phyloP scores from a whole-genome alignment of 2,113 vertebrate genomes.

The Cairina moschata region DNA sequence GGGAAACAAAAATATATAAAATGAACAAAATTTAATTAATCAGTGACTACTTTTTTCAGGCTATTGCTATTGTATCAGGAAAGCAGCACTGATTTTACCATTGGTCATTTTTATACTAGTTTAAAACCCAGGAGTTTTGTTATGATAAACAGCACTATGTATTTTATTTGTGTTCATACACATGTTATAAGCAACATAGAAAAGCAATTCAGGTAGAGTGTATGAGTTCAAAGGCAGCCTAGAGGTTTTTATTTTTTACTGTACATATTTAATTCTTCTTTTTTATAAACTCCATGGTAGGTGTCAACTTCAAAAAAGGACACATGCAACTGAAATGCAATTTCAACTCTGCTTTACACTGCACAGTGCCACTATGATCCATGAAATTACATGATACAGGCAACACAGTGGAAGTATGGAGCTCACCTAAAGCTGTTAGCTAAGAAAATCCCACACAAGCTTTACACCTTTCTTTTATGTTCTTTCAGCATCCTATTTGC shows the following conservation, averaged over 20 bases:
- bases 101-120: not conserved
- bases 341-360: not conserved
- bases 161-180: not conserved
- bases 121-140: slow-evolving; percentile 2
- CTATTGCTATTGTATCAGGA: not conserved
- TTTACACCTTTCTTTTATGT: rapidly evolving
- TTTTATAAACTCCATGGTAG: not conserved
- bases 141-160: not conserved
- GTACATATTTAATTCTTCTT: not conserved
- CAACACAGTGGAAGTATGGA: rapidly evolving
- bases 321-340: not conserved
- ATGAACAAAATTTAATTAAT: slow-evolving; percentile 20
- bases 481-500: not conserved
- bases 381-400: not conserved
- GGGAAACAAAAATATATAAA: not conserved
- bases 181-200: not conserved
- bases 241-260: not conserved
- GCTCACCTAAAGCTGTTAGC: not conserved
- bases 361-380: not conserved
- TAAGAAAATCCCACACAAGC: rapidly evolving
- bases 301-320: not conserved
- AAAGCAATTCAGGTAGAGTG: not conserved
- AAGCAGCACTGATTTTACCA: not conserved
- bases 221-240: slow-evolving; percentile 11
- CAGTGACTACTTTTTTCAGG: not conserved